These are phyloP conservation scores for Anniella stebbinsi DNA, from an alignment of 2,797 vertebrate species.

Conservation along the genomic window DNA sequence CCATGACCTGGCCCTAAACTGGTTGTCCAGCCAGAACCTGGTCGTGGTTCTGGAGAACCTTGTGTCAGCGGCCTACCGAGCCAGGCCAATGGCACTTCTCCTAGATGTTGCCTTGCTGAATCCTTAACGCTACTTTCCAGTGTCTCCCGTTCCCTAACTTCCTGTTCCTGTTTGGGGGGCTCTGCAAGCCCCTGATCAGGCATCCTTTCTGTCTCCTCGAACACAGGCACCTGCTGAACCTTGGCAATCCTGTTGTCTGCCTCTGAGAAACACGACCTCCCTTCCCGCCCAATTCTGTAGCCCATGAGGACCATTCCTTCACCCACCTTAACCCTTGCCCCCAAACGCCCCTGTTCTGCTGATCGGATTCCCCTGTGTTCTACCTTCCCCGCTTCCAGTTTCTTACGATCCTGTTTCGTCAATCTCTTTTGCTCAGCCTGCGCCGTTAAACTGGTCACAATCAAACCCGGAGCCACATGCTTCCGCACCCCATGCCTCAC, in stretches of 20 bases:
- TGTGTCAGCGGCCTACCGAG: slow-evolving; percentile 15
- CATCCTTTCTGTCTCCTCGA: not conserved
- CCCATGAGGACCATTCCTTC: slow-evolving; percentile 23
- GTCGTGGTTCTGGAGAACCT: not conserved
- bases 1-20: not conserved
- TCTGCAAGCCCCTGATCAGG: not conserved
- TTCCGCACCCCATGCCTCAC: not conserved
- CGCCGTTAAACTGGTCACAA: slow-evolving; percentile 19
- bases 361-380: slow-evolving; percentile 9
- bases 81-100: not conserved
- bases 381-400: not conserved
- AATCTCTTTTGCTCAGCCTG: not conserved
- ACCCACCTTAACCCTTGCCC: not conserved
- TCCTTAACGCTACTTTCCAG: not conserved
- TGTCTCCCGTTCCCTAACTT: not conserved
- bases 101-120: not conserved
- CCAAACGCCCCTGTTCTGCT: not conserved
- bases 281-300: slow-evolving; percentile 27
- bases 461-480: slow-evolving; percentile 27
- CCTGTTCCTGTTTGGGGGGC: not conserved
- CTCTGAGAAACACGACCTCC: slow-evolving; percentile 16
- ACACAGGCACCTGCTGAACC: not conserved
- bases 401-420: not conserved
- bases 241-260: not conserved
- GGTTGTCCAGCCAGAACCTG: slow-evolving; percentile 16